Conservation (phyloP, 2,797 vertebrate species). For the Sylvia borin region DNA sequence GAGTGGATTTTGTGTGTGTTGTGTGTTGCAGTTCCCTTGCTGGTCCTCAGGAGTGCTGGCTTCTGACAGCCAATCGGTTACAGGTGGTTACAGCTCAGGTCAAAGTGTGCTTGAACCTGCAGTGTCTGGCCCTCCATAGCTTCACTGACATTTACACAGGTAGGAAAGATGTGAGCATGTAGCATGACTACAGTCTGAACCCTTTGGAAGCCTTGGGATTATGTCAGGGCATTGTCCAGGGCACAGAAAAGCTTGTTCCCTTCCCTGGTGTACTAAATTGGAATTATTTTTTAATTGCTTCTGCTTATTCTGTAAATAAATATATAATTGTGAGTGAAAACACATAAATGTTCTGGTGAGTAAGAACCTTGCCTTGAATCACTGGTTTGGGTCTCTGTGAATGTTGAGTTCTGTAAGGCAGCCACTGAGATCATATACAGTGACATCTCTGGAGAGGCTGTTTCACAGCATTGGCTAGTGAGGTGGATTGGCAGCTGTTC, state of each 20-base stretch:
- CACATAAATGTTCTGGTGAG: fast-evolving
- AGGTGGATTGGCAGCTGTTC: background rate
- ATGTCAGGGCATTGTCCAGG: background rate
- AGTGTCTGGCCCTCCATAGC: conserved; percentile 94
- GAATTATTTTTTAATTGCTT: background rate
- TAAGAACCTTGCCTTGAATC: background rate
- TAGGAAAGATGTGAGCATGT: conserved; percentile 44
- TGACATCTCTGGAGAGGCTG: background rate
- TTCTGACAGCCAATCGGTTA: conserved; percentile 89
- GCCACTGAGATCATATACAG: background rate
- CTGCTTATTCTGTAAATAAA: background rate
- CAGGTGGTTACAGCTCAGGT: conserved; percentile 90
- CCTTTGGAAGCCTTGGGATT: background rate
- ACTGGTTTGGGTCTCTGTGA: background rate
- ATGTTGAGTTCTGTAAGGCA: background rate
- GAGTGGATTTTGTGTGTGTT: background rate
- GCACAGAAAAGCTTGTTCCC: background rate
- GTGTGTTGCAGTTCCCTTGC: conserved; percentile 82
- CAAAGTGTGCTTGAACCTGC: conserved; percentile 90
- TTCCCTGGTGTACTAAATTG: background rate
- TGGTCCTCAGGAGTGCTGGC: conserved; percentile 93
- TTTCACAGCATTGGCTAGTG: background rate
- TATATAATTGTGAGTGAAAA: background rate
- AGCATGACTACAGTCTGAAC: background rate
- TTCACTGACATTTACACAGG: conserved; percentile 95